These are phyloP conservation scores for Caenorhabditis briggsae DNA, from an alignment of 1,140 invertebrate genomes.

Conservation along the genomic window DNA sequence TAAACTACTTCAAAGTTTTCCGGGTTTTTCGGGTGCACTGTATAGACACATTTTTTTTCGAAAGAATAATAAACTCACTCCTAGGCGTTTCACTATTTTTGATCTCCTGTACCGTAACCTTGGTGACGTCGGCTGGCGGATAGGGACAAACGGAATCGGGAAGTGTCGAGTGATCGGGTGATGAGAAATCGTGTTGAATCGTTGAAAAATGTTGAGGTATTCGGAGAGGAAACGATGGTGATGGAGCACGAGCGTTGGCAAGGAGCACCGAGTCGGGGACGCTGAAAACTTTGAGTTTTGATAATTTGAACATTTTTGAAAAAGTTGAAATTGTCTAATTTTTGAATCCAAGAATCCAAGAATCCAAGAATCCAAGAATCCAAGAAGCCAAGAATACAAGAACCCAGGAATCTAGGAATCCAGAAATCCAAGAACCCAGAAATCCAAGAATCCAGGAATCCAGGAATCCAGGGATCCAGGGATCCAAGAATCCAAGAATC, in stretches of 20 bases:
- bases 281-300: conserved; percentile 21
- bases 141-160: conserved; percentile 71
- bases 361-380: too few species aligned
- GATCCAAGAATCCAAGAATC: too few species aligned
- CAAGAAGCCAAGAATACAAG: too few species aligned
- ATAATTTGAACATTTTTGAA: too few species aligned
- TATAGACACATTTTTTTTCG: not conserved
- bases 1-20: too few species aligned
- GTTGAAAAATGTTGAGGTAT: conserved; percentile 74
- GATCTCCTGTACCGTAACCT: conserved; percentile 76
- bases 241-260: conserved; percentile 61
- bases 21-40: too few species aligned
- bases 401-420: not conserved
- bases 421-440: too few species aligned
- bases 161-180: conserved; percentile 40
- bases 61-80: conserved; percentile 67
- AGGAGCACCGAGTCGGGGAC: conserved; percentile 51
- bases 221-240: conserved; percentile 73
- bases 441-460: too few species aligned
- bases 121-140: conserved; percentile 76
- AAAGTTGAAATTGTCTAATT: too few species aligned
- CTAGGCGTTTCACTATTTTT: conserved; percentile 73
- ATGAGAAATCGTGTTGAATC: conserved; percentile 74
- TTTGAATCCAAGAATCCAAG: too few species aligned
- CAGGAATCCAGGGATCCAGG: not conserved